Evolutionary conservation across 1,140 invertebrate species (phyloP).

Genomic region (Aradophagus sp.): DNA sequence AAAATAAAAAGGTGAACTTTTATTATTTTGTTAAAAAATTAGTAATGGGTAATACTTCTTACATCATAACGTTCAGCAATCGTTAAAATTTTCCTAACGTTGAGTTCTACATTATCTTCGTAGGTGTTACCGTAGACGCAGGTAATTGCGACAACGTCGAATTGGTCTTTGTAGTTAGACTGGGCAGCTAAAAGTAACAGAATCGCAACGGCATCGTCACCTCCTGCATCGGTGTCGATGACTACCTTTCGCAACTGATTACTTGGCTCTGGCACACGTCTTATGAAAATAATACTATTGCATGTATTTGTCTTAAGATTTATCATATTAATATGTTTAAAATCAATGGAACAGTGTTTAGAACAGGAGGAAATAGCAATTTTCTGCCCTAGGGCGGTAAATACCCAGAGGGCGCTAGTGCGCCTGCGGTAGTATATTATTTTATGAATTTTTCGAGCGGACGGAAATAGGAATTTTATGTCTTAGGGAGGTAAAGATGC

Average conservation of each 20-base stretch:
- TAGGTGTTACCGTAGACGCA: conserved; percentile 79
- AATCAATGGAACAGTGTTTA: too few relatives aligned
- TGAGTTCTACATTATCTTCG: conserved; percentile 76
- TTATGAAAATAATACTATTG: too few relatives aligned
- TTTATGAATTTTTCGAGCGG: too few relatives aligned
- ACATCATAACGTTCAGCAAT: conserved; percentile 75
- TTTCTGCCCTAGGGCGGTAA: too few relatives aligned
- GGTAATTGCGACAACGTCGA: conserved; percentile 76
- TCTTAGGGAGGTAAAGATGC: too few relatives aligned
- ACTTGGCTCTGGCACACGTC: too few relatives aligned
- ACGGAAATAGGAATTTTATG: too few relatives aligned
- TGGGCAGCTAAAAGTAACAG: conserved; percentile 68
- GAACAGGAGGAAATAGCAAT: too few relatives aligned
- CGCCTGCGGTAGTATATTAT: too few relatives aligned
- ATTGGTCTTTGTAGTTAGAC: conserved; percentile 60
- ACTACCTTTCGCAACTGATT: conserved; percentile 68
- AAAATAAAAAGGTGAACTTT: conserved; percentile 3
- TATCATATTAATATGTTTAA: too few relatives aligned
- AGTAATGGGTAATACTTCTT: conserved; percentile 59
- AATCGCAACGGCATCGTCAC: conserved; percentile 77
- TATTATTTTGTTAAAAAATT: conserved; percentile 3
- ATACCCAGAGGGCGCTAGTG: too few relatives aligned
- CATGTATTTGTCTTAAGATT: too few relatives aligned
- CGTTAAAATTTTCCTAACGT: conserved; percentile 77
- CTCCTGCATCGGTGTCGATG: conserved; percentile 77